A percentile compares a stretch with the other conserved stretches of the same genome.
These are phyloP conservation scores for Trichonephila clavipes DNA, from an alignment of 1,140 invertebrate species.

Conservation along the genomic window DNA sequence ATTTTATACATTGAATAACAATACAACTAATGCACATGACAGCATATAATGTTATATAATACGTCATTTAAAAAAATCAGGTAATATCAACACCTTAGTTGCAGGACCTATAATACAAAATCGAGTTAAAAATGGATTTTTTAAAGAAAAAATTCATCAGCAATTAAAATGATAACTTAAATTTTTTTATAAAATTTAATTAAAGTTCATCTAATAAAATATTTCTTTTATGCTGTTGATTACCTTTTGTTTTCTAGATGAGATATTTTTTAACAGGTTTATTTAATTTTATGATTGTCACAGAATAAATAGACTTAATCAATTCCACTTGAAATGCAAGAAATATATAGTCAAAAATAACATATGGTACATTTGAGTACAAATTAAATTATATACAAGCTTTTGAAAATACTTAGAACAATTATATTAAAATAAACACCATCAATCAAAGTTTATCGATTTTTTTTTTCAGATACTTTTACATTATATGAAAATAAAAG, in stretches of 20 bases:
- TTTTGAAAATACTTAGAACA: background rate
- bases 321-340: conserved; percentile 2
- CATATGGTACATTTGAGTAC: background rate
- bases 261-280: too few relatives aligned
- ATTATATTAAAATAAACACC: background rate
- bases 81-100: background rate
- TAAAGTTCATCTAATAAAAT: too few relatives aligned
- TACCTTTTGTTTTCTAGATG: too few relatives aligned
- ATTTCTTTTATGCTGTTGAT: too few relatives aligned
- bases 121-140: background rate
- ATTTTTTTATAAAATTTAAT: too few relatives aligned
- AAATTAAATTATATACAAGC: conserved; percentile 2
- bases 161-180: too few relatives aligned
- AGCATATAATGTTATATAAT: too few relatives aligned
- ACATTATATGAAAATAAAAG: background rate
- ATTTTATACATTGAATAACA: too few relatives aligned
- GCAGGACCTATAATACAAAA: background rate
- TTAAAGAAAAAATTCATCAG: too few relatives aligned
- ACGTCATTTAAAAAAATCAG: background rate
- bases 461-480: background rate
- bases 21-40: too few relatives aligned
- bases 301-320: background rate
- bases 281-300: too few relatives aligned
- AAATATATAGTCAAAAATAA: background rate
- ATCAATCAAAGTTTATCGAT: too few relatives aligned